Percentiles rank a stretch among this genome's conserved stretches.
These are phyloP conservation scores for Lutjanus erythropterus DNA, from an alignment of 2,113 vertebrate species.

Conservation along the genomic window DNA sequence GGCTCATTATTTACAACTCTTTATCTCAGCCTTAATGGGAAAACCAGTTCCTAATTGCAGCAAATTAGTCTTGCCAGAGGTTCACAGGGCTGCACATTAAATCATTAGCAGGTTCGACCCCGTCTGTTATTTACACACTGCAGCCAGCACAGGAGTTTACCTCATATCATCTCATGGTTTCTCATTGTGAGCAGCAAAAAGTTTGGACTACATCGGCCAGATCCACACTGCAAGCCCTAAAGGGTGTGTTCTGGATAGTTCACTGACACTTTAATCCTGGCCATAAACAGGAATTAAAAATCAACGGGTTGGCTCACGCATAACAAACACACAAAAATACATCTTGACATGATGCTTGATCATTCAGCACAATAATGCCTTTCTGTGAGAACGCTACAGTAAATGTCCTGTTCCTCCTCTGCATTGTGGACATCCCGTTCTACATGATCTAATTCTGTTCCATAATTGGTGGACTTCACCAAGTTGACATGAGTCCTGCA, in stretches of 20 bases:
- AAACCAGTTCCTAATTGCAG: slow-evolving; percentile 66
- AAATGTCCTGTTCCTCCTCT: no score
- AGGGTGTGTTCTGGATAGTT: no score
- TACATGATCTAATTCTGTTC: background rate
- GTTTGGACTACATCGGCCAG: background rate
- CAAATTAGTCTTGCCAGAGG: slow-evolving; percentile 62
- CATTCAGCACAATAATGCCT: no score
- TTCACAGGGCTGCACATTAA: slow-evolving; percentile 48
- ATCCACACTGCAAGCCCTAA: background rate
- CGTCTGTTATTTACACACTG: background rate
- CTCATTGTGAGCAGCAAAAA: background rate
- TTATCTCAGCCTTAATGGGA: slow-evolving; percentile 63
- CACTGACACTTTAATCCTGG: no score
- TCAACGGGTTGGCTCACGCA: no score
- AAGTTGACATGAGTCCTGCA: no score
- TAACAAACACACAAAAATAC: no score
- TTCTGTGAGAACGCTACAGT: no score
- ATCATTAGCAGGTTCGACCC: slow-evolving; percentile 45
- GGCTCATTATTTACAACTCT: slow-evolving; percentile 71
- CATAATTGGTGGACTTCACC: no score
- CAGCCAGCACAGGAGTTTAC: background rate
- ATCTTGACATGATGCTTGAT: no score
- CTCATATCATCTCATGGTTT: background rate
- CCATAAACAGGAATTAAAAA: no score
- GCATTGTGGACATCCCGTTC: no score